Evolutionary conservation across 2,797 vertebrate genomes (phyloP).

Genomic region (Pelochelys cantorii): DNA sequence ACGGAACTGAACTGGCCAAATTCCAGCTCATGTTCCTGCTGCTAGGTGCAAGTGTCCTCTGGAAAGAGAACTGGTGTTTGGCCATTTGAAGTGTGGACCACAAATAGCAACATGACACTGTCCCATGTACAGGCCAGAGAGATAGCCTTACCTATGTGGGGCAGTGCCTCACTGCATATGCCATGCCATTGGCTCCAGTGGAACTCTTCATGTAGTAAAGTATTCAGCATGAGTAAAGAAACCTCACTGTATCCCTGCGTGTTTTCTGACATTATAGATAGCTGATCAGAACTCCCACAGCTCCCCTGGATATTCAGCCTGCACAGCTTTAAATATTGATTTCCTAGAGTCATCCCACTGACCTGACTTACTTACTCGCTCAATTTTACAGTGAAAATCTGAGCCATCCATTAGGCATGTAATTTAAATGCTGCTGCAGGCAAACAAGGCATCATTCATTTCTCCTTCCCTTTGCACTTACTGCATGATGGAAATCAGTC

Average conservation of each 20-base stretch:
- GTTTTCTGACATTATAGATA: not conserved
- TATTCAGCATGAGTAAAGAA: not conserved
- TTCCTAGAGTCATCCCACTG: slow-evolving; percentile 8
- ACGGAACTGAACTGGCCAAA: not conserved
- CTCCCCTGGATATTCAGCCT: not conserved
- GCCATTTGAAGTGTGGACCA: not conserved
- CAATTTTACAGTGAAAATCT: slow-evolving; percentile 29
- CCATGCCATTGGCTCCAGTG: slow-evolving; percentile 19
- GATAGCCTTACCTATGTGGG: no score
- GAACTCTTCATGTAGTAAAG: slow-evolving; percentile 10
- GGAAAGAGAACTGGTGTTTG: not conserved
- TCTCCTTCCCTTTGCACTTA: slow-evolving; percentile 40
- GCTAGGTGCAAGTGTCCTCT: not conserved
- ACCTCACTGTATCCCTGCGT: not conserved
- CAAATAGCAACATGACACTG: not conserved
- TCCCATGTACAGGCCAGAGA: not conserved
- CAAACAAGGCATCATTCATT: slow-evolving; percentile 33
- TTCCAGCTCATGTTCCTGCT: not conserved
- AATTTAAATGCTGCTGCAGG: slow-evolving; percentile 57
- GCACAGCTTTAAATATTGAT: slow-evolving; percentile 39
- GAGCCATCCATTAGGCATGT: slow-evolving; percentile 45
- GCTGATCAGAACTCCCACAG: not conserved
- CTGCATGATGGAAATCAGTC: slow-evolving; percentile 13
- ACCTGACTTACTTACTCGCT: slow-evolving; percentile 16
- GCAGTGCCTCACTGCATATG: slow-evolving; percentile 8